phyloP scores from a whole-genome alignment of 1,140 invertebrate genomes.

The Maniola jurtina region DNA sequence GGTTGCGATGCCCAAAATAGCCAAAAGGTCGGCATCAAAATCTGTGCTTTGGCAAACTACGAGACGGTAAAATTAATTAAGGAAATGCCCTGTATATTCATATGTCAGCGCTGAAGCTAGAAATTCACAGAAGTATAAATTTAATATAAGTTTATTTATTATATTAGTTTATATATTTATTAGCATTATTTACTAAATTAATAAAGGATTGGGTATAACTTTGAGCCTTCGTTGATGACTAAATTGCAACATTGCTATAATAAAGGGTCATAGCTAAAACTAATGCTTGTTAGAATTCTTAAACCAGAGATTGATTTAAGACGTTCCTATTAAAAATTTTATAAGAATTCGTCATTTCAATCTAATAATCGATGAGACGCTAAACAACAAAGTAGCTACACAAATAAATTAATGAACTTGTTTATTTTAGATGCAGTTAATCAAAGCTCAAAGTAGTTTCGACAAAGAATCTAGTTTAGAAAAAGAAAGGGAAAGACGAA shows the following conservation, averaged over 20 bases:
- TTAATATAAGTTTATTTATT: no score
- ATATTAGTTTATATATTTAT: neutral
- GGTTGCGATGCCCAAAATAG: slow-evolving; percentile 60
- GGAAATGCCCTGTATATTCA: slow-evolving; percentile 50
- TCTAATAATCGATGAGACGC: no score
- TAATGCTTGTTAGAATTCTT: no score
- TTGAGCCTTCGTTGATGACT: no score
- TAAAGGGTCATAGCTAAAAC: no score
- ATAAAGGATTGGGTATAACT: no score
- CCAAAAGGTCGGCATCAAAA: slow-evolving; percentile 60
- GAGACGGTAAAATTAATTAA: slow-evolving; percentile 59
- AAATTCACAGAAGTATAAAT: neutral
- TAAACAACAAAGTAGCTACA: neutral
- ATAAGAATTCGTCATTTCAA: no score
- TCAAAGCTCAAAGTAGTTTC: slow-evolving; percentile 79
- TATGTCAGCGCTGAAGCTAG: slow-evolving; percentile 4
- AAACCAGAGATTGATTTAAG: no score
- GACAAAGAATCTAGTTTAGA: slow-evolving; percentile 79
- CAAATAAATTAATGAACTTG: neutral
- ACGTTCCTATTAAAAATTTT: no score
- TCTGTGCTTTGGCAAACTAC: slow-evolving; percentile 48
- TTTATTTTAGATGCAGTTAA: slow-evolving; percentile 79
- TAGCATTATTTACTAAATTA: no score
- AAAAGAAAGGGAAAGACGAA: slow-evolving; percentile 73
- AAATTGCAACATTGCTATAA: no score